Evolutionary conservation across 2,797 vertebrate species (phyloP).

Genomic region (Acridotheres tristis): DNA sequence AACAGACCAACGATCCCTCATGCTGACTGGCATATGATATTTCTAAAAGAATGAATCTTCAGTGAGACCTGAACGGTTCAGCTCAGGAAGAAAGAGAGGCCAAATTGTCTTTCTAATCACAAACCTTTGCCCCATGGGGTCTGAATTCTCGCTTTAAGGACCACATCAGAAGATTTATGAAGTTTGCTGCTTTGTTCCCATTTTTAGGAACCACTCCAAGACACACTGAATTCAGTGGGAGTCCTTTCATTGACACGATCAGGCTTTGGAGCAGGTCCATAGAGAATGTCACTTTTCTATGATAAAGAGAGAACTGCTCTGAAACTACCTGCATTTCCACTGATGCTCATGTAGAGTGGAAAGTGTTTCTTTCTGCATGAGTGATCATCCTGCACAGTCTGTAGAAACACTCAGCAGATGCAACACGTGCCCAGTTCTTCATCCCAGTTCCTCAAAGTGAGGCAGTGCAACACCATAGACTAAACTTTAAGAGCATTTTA

Average conservation of each 20-base stretch:
- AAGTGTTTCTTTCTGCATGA: conserved; percentile 8
- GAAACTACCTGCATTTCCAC: conserved; percentile 16
- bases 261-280: conserved; percentile 27
- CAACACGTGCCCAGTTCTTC: background rate
- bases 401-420: conserved; percentile 20
- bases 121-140: conserved; percentile 39
- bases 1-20: background rate
- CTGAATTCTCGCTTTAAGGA: conserved; percentile 39
- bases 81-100: conserved; percentile 15
- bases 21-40: conserved; percentile 18
- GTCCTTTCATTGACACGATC: conserved; percentile 11
- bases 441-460: background rate
- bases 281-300: background rate
- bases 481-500: background rate
- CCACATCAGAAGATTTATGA: conserved; percentile 46
- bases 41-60: conserved; percentile 18
- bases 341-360: background rate
- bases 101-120: conserved; percentile 26
- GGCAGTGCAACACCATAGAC: background rate
- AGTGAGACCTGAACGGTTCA: conserved; percentile 3
- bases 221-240: conserved; percentile 27
- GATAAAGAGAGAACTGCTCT: conserved; percentile 8
- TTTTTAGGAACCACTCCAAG: conserved; percentile 49
- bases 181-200: conserved; percentile 47
- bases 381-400: background rate